Conservation (phyloP, 2,113 vertebrate genomes). For the Cavia aperea region DNA sequence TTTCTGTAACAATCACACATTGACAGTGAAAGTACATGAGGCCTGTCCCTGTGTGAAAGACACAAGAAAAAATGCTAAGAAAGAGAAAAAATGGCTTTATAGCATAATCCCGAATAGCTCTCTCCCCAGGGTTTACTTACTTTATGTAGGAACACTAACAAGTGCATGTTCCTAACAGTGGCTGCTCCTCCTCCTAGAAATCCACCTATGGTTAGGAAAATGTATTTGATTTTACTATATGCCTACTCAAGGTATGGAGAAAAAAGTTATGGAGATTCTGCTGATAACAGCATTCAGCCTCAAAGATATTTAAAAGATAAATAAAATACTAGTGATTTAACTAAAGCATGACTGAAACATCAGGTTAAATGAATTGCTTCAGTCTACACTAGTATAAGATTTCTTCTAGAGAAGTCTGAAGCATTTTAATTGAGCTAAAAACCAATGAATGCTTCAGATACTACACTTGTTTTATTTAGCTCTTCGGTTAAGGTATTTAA, state of each 20-base stretch:
- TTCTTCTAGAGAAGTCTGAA: not conserved
- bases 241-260: not conserved
- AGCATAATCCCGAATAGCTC: not conserved
- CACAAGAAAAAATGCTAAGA: not conserved
- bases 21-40: constrained; percentile 2
- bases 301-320: constrained; percentile 22
- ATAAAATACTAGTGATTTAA: constrained; percentile 12
- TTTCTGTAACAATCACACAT: constrained; percentile 9
- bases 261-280: constrained; percentile 26
- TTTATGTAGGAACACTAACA: constrained; percentile 18
- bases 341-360: constrained; percentile 23
- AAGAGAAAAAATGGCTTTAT: not conserved
- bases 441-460: constrained; percentile 2
- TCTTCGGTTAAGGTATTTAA: constrained; percentile 38
- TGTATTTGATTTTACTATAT: not conserved
- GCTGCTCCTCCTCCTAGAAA: not conserved
- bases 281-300: not conserved
- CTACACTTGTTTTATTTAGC: constrained; percentile 20
- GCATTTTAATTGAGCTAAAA: constrained; percentile 40
- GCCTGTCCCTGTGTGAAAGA: not conserved
- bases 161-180: not conserved
- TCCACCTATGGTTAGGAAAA: not conserved
- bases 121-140: constrained; percentile 5
- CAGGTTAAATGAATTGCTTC: constrained; percentile 28
- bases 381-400: not conserved